Percentiles rank a stretch among this genome's conserved stretches.
Conservation (phyloP, 2,113 vertebrate species). For the Colinus virginianus region DNA sequence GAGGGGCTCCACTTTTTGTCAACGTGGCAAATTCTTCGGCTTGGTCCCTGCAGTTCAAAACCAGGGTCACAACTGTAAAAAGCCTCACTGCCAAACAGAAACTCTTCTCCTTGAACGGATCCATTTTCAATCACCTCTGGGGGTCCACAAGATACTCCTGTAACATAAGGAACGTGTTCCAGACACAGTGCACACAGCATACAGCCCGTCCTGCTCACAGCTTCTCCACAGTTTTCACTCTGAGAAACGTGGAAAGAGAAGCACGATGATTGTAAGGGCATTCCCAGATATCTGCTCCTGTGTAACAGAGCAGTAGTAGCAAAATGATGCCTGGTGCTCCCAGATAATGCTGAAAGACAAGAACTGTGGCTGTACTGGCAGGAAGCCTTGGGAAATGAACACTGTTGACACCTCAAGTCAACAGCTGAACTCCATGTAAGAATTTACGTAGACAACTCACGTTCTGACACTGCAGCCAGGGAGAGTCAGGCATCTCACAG, state of each 20-base stretch:
- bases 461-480: neutral
- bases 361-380: neutral
- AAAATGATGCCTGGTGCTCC: neutral
- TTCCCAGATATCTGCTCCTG: neutral
- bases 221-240: neutral
- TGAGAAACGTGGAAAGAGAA: neutral
- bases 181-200: neutral
- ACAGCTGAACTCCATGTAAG: neutral
- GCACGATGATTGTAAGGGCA: neutral
- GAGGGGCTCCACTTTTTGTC: conserved; percentile 73
- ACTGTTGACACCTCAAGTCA: neutral
- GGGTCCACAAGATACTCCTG: conserved; percentile 66
- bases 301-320: neutral
- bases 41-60: conserved; percentile 73
- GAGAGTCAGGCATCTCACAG: neutral
- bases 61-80: conserved; percentile 73
- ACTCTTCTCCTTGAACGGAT: conserved; percentile 47
- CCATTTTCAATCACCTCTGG: conserved; percentile 67
- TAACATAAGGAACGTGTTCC: neutral
- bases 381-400: neutral
- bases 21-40: conserved; percentile 71
- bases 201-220: neutral
- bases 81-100: conserved; percentile 66
- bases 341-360: neutral
- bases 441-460: neutral